Conservation (phyloP, 2,113 vertebrate genomes). For the Tychaedon coryphoeus region DNA sequence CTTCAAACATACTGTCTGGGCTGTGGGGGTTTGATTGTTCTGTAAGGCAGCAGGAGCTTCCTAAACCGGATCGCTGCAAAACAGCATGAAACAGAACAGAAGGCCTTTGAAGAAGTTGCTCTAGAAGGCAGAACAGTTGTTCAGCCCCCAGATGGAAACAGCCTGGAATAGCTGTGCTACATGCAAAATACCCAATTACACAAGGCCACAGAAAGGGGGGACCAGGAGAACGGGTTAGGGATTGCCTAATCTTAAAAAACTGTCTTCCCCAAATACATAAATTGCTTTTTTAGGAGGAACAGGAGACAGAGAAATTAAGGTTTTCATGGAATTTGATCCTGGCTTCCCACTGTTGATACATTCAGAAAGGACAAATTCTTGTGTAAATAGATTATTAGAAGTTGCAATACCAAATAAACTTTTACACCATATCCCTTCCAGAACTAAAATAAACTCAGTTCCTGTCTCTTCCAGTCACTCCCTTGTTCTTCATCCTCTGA, state of each 20-base stretch:
- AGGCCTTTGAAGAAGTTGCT: background rate
- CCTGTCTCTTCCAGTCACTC: background rate
- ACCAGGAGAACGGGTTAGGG: background rate
- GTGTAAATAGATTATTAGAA: background rate
- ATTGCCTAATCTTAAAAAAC: background rate
- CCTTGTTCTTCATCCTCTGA: background rate
- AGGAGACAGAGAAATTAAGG: background rate
- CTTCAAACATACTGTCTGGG: background rate
- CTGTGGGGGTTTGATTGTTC: background rate
- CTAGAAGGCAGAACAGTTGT: background rate
- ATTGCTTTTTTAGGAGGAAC: background rate
- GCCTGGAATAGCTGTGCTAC: background rate
- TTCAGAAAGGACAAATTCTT: background rate
- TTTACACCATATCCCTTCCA: background rate
- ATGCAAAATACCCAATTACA: conserved; percentile 10
- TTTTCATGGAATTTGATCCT: background rate
- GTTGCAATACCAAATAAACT: background rate
- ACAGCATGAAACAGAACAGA: background rate
- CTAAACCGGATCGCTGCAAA: background rate
- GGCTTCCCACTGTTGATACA: background rate
- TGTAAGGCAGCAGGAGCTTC: background rate
- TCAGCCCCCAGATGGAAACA: background rate
- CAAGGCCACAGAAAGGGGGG: background rate
- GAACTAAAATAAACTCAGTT: background rate
- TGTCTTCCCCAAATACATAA: background rate